Percentiles rank a stretch among this genome's conserved stretches.
Conservation (phyloP, 1,140 invertebrate genomes). For the Venustaconcha ellipsiformis region DNA sequence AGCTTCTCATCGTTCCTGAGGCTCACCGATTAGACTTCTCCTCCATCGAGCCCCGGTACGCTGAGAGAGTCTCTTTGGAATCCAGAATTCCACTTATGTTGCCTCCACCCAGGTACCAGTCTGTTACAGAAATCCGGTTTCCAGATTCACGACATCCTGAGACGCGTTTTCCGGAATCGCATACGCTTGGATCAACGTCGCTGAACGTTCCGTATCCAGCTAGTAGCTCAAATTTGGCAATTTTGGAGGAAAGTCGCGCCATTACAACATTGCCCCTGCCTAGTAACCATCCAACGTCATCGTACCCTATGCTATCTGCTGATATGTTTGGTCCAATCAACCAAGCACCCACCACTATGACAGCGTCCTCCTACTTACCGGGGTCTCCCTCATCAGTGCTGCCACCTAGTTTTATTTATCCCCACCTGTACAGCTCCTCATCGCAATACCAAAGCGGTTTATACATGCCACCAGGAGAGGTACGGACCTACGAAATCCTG, state of each 20-base stretch:
- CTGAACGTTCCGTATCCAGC: conserved; percentile 37
- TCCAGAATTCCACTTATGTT: conserved; percentile 42
- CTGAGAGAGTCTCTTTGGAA: conserved; percentile 26
- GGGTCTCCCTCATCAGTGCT: conserved; percentile 38
- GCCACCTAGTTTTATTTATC: conserved; percentile 51
- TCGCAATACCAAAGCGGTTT: conserved; percentile 46
- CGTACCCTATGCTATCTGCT: conserved; percentile 45
- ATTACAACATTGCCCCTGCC: conserved; percentile 42
- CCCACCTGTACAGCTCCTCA: conserved; percentile 44
- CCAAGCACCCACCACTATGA: conserved; percentile 34
- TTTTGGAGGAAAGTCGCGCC: conserved; percentile 55
- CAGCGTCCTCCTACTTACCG: conserved; percentile 38
- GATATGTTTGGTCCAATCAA: conserved; percentile 49
- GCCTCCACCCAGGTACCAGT: conserved; percentile 18
- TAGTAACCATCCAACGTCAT: conserved; percentile 28
- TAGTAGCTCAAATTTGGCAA: conserved; percentile 51
- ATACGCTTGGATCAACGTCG: conserved; percentile 26
- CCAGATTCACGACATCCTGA: conserved; percentile 47
- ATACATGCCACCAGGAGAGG: conserved; percentile 42
- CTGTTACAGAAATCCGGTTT: conserved; percentile 40
- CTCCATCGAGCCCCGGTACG: conserved; percentile 37
- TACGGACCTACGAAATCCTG: conserved; percentile 48
- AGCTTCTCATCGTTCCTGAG: conserved; percentile 44
- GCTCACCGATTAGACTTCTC: conserved; percentile 45
- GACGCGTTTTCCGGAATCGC: conserved; percentile 34